Percentiles rank a stretch among this genome's conserved stretches.
Conservation (phyloP, 2,888 invertebrate genomes). For the Trichacis sp. region DNA sequence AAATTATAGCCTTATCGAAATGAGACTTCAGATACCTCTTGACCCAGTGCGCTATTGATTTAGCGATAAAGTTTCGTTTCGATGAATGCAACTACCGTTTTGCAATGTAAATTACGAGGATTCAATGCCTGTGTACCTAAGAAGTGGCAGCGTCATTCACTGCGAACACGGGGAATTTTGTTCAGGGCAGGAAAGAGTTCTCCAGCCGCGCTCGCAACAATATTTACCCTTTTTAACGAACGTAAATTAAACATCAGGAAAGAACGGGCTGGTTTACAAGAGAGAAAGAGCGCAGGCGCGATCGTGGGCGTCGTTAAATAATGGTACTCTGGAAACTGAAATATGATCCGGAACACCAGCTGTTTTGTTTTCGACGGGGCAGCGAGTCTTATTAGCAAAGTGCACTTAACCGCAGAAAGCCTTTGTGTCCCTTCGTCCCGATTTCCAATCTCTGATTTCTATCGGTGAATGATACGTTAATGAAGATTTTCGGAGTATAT, state of each 20-base stretch:
- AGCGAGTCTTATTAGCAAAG: constrained; percentile 53
- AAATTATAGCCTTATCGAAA: too few relatives aligned
- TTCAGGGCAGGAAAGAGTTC: not conserved
- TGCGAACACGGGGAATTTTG: not conserved
- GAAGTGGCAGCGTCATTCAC: not conserved
- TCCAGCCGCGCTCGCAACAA: not conserved
- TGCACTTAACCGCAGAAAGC: constrained; percentile 59
- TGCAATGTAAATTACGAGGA: not conserved
- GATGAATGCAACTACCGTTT: not conserved
- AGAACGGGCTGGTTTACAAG: not conserved
- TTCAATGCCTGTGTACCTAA: not conserved
- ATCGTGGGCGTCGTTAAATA: constrained; percentile 1
- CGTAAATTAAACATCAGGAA: constrained; percentile 8
- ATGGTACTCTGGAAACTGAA: constrained; percentile 41
- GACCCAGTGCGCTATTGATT: not conserved
- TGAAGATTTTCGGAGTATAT: too few relatives aligned
- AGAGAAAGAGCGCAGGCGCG: constrained; percentile 6
- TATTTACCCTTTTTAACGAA: constrained; percentile 2
- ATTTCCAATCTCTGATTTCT: not conserved
- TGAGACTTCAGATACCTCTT: too few relatives aligned
- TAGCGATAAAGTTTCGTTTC: not conserved
- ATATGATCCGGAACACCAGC: constrained; percentile 52
- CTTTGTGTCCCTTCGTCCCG: constrained; percentile 16
- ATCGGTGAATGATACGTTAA: not conserved
- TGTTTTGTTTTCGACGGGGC: constrained; percentile 48